Base-by-base conservation (phyloP, 2,113 vertebrate species). In the Odontophorus gujanensis region DNA sequence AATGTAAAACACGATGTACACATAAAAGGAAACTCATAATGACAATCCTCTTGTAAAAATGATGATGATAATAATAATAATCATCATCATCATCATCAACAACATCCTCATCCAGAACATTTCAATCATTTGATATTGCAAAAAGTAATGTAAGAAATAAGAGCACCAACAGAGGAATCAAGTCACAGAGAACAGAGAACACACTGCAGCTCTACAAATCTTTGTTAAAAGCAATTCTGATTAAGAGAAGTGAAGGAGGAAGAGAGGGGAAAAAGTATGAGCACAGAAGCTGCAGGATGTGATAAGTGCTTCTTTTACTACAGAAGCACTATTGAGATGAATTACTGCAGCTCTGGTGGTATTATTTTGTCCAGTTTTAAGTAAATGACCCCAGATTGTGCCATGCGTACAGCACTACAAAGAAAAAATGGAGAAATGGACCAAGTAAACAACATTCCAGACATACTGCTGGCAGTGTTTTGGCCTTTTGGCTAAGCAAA, bases 381-480 rank as follows among this genome's bases (percentile, higher is more conserved):
- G 90, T 62, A 83, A 96, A 93, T 95, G 78, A 95, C 83, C 68
- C 68, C 50, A 84, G 80, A 87, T 58, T 95, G 92, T 87, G 80
- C 90, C 93, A 89, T 94, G 69, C 43, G 57, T 73, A 82, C 82
- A 95, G 71, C 3, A 21, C 76, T 96, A 95, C 92, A 96, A 92
- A 96, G 87, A 96, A 97, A 97, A 95, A 90, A 93, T 67, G 53
- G 87, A 98, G 95, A 97, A 97, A 96, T 30, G 81, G 81, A 96
- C 81, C 79, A 87, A 97, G 93, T 97, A 98, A 98, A 97, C 96
- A 97, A 97, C 97, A 98, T 97, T 98, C 97, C 98, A 97, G 96
- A 93, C 97, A 97, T 97, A 96, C 84, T 95, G 92, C 73, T 97
- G 95, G 97, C 90, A 96, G 82, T 13, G 6, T 90, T 96, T 95